A percentile compares a stretch with the other conserved stretches of the same genome.
These are phyloP conservation scores for Linnaemya tessellans DNA, from an alignment of 2,888 invertebrate species.

Conservation along the genomic window DNA sequence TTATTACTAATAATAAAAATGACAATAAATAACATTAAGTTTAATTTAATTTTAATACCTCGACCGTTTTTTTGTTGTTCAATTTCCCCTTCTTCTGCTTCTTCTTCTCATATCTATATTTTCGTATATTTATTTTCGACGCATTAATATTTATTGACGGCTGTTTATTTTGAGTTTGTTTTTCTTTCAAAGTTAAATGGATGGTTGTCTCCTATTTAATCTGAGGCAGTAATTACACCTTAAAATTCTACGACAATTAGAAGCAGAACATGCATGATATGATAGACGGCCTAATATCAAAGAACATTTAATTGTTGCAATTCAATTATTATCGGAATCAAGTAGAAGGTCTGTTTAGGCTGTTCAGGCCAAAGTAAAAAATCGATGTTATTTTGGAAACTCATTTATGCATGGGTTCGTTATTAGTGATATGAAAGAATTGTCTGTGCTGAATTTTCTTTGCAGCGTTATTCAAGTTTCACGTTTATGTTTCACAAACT, in stretches of 20 bases:
- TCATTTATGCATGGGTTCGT: background rate
- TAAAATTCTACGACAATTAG: conserved; percentile 30
- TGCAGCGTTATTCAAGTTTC: background rate
- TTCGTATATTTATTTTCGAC: conserved; percentile 9
- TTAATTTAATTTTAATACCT: conserved; percentile 39
- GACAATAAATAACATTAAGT: conserved; percentile 33
- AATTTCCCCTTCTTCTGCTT: background rate
- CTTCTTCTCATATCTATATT: conserved; percentile 43
- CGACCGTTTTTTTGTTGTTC: conserved; percentile 13
- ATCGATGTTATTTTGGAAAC: background rate
- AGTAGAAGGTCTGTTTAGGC: background rate
- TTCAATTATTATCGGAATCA: background rate
- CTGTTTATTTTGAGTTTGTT: conserved; percentile 7
- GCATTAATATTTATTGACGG: conserved; percentile 24
- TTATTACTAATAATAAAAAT: conserved; percentile 50
- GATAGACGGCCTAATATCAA: conserved; percentile 35
- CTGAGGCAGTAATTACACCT: conserved; percentile 41
- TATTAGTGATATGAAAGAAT: background rate
- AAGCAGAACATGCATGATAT: conserved; percentile 31
- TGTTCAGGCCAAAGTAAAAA: background rate
- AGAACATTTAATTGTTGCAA: background rate
- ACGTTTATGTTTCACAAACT: conserved; percentile 18
- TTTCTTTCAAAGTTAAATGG: conserved; percentile 11
- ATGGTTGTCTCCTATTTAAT: conserved; percentile 12
- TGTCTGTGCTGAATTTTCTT: background rate